Evolutionary conservation across 2,113 vertebrate species (phyloP), one percentile per base, ranked within the genome.

Genomic region (Trogon melanurus): DNA sequence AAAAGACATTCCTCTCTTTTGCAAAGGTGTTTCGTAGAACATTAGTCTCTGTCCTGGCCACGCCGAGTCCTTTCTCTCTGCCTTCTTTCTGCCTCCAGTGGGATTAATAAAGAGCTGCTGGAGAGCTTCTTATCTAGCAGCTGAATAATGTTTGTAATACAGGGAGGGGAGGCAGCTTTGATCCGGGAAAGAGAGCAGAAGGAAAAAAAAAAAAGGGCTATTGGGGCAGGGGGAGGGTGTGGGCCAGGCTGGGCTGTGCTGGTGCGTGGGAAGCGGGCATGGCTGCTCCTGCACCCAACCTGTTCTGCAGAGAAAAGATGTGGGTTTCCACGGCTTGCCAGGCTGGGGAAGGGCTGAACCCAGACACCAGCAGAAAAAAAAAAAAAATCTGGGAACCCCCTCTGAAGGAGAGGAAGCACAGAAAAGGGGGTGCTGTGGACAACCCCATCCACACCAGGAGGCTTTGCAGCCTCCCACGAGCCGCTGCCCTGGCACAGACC

Each of bases 71-170:
- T 75, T 70, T 70, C 93, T 65, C 47, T 64, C 84, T 44, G 85
- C 89, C 70, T 83, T 51, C 95, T 61, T 27, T 60, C 83, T 83
- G 72, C 82, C 83, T 94, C 90, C 95, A 56, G 57, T 76, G 97
- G 91, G 95, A 95, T 95, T 95, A 89, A 97, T 95, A 93, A 91
- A 94, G 95, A 95, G 81, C 91, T 91, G 84, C 92, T 72, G 65
- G 85, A 95, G 89, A 95, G 73, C 79, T 84, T 69, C 95, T 96
- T 93, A 95, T 95, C 95, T 90, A 38, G 21, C 41, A 57, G 88
- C 85, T 71, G 69, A 88, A 78, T 84, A 74, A 73, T 95, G 92
- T 88, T 90, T 93, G 93, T 45, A 60, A 13, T 91, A 32, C 48
- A 69, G 85, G 95, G 91, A 95, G 92, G 75, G 82, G 81, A 92